These are phyloP conservation scores for Melanostoma mellinum DNA, from an alignment of 2,888 invertebrate genomes.

Conservation along the genomic window DNA sequence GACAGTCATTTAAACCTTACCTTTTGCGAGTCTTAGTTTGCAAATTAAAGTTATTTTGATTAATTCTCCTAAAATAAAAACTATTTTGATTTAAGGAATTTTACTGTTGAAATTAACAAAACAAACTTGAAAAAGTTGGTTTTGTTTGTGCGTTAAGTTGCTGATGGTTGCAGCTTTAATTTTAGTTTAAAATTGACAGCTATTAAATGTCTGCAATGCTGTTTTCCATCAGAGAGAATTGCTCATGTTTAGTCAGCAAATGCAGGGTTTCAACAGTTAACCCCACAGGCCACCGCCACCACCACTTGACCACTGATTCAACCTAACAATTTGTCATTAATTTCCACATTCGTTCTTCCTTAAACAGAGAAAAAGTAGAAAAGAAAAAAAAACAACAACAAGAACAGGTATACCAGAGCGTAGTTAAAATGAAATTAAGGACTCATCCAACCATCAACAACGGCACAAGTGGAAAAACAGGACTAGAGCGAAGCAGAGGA, in stretches of 20 bases:
- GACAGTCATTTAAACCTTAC: too few relatives aligned
- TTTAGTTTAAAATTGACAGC: neutral
- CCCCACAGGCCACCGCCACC: constrained; percentile 35
- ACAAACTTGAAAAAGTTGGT: neutral
- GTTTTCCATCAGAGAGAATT: constrained; percentile 2
- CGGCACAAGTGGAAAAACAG: constrained; percentile 51
- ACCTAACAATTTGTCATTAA: constrained; percentile 59
- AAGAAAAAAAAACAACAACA: constrained; percentile 17
- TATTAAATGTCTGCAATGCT: neutral
- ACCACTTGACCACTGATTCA: constrained; percentile 61
- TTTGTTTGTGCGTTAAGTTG: neutral
- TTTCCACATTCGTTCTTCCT: constrained; percentile 48
- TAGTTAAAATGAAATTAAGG: constrained; percentile 61
- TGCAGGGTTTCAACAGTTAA: constrained; percentile 14
- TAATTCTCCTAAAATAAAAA: too few relatives aligned
- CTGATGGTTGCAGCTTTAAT: too few relatives aligned
- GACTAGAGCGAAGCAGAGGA: constrained; percentile 53
- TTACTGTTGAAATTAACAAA: too few relatives aligned
- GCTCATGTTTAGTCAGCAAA: constrained; percentile 27
- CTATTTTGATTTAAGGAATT: too few relatives aligned
- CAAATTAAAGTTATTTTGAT: too few relatives aligned
- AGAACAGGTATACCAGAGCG: constrained; percentile 17
- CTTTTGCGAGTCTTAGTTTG: too few relatives aligned
- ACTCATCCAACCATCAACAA: constrained; percentile 65
- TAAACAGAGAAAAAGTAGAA: constrained; percentile 1